Base-by-base conservation (phyloP, 1,140 invertebrate species). In the Calosoma granatense region DNA sequence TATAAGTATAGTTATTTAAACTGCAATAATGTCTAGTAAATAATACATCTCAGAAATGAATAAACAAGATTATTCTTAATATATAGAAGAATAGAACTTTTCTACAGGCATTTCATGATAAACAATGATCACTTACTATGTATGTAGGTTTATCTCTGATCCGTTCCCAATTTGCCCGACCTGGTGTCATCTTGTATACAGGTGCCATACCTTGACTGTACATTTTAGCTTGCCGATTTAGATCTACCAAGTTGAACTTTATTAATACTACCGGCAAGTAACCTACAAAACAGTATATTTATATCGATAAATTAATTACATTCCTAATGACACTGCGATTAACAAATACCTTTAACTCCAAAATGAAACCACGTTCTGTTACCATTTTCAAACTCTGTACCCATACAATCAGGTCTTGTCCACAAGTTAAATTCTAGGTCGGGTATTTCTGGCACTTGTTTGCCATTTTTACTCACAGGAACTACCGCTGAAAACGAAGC, bases 301-400 rank as follows among this genome's bases (percentile, higher is more conserved):
- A 23, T 59, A 12, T 53, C 1, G 15, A 21, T 36, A 15, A 39
- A 21, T 56, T 26, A 59, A 55, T 53, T 47, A 26, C 14, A 55
- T 26, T n/a, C 11, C 3, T 53, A 57, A 51, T 9, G 22, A n/a
- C n/a, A n/a, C n/a, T n/a, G n/a, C n/a, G 23, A 54, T 22, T 23
- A 55, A 55, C 19, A 59, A 23, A 47, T 64, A 71, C 69, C 64
- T 68, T 68, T 69, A 23, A 96, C 74, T n/a, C 89, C 89, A 80
- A 96, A 96, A 68, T 92, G 87, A 75, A 96, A 96, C 93, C 93
- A 96, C 1, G 92, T 92, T 59, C 90, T 80, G 68, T 94, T 94
- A 19, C 83, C 85, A 77, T 94, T 95, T 73, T 94, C 88, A 80
- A 83, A 94, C 65, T 87, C 83, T 11, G 90, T 93, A 22, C 88